These are phyloP conservation scores for Parus major DNA, from an alignment of 2,113 vertebrate genomes.

Conservation along the genomic window DNA sequence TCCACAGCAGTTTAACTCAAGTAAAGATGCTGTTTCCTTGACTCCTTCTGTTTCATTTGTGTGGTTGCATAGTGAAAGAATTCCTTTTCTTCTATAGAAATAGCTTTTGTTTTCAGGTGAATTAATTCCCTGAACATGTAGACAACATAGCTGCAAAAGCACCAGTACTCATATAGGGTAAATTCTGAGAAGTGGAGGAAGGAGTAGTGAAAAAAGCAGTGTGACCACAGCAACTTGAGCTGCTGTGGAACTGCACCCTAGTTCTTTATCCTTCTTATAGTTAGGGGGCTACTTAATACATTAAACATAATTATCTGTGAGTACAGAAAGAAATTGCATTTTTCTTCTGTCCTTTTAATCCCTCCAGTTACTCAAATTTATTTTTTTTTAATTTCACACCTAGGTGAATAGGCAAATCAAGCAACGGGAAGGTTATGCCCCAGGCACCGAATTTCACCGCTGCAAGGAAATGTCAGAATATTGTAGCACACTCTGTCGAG, in stretches of 20 bases:
- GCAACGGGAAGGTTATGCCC: constrained; percentile 90
- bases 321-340: neutral
- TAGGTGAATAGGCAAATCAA: constrained; percentile 94
- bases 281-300: neutral
- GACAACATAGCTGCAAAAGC: neutral
- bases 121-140: neutral
- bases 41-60: neutral
- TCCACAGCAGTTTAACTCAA: neutral
- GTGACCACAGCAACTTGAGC: neutral
- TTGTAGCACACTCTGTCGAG: constrained; percentile 91
- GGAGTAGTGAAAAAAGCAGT: neutral
- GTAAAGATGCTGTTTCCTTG: neutral
- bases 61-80: accelerated
- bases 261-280: neutral
- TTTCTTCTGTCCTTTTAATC: neutral
- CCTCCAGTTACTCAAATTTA: neutral
- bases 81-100: neutral
- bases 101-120: neutral
- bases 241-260: neutral
- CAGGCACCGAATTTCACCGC: constrained; percentile 91
- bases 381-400: neutral
- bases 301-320: neutral
- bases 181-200: neutral
- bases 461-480: constrained; percentile 99
- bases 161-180: neutral